Percentiles rank a stretch among this genome's conserved stretches.
Conservation (phyloP, 1,140 invertebrate species). For the Copidosoma floridanum region DNA sequence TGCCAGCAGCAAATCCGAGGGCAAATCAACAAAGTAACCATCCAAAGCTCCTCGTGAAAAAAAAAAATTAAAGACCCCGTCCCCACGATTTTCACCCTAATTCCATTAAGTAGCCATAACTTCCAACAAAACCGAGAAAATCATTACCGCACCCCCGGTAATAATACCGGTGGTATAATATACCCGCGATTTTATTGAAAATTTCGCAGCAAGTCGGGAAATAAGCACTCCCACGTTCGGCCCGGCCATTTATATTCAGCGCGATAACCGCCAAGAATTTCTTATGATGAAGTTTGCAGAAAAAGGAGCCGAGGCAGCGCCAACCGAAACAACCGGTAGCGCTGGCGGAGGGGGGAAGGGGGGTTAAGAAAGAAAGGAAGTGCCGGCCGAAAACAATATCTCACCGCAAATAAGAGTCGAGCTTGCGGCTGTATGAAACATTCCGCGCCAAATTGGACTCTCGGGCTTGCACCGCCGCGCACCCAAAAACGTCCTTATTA, state of each 20-base stretch:
- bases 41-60: neutral
- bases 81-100: neutral
- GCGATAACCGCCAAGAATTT: conserved; percentile 21
- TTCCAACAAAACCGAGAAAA: too few species aligned
- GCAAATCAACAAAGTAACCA: too few species aligned
- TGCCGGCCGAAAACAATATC: neutral
- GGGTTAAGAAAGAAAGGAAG: neutral
- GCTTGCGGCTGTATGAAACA: too few species aligned
- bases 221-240: too few species aligned
- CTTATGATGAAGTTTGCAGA: conserved; percentile 15
- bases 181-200: conserved; percentile 17
- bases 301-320: neutral
- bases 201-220: conserved; percentile 6
- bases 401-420: too few species aligned
- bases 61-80: neutral
- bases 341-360: neutral
- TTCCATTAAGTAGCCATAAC: too few species aligned
- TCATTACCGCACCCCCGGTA: too few species aligned
- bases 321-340: neutral
- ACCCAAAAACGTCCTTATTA: too few species aligned
- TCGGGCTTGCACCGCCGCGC: too few species aligned
- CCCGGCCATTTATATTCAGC: conserved; percentile 17
- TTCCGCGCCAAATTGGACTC: too few species aligned
- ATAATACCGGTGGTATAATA: conserved; percentile 6
- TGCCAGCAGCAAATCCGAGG: too few species aligned